Evolutionary conservation across 1,140 invertebrate species (phyloP), one percentile per base, ranked within the genome.

Genomic region (Micrasema longulum): DNA sequence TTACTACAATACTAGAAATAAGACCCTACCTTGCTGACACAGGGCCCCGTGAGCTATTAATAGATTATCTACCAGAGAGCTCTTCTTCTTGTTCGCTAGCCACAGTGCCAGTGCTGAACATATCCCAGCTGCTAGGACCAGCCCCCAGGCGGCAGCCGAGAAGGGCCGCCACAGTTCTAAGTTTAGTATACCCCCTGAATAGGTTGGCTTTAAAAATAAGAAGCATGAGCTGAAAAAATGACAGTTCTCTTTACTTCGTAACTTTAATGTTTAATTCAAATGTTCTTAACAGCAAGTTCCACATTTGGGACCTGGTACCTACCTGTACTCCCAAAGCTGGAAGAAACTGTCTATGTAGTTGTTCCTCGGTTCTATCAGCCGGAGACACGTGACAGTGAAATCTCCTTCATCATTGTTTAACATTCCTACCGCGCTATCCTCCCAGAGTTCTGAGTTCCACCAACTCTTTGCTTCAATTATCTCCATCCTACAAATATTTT

Each of bases 301-400:
- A n/a, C n/a, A n/a, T n/a, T n/a, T n/a, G 26, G 26, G 7, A 31
- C 26, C 26, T 7, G 7, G 26, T 12, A 38, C 22, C n/a, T 50
- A 66, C 65, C 65, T 68, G 23, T 41, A 68, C 16, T 68, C 65
- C 48, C 50, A 68, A 12, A 68, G 14, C 14, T 68, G 35, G 18
- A 38, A 55, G 4, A 26, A 41, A 20, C 20, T 68, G 31, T 53
- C 65, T 11, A 55, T 55, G 10, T 6, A 41, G 22, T 48, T 31
- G 12, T 22, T 9, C 35, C 65, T 20, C 2, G 31, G 23, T 5
- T 7, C 14, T 7, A 53, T 11, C 14, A 68, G 10, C 6, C 65
- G 31, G n/a, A 68, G 23, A 10, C 26, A 20, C 11, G 65, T 68
- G 9, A 36, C 50, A 0, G 65, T 38, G 22, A 68, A 43, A 35